Evolutionary conservation across 2,888 invertebrate genomes (phyloP).

Genomic region (Lithophane leautieri): DNA sequence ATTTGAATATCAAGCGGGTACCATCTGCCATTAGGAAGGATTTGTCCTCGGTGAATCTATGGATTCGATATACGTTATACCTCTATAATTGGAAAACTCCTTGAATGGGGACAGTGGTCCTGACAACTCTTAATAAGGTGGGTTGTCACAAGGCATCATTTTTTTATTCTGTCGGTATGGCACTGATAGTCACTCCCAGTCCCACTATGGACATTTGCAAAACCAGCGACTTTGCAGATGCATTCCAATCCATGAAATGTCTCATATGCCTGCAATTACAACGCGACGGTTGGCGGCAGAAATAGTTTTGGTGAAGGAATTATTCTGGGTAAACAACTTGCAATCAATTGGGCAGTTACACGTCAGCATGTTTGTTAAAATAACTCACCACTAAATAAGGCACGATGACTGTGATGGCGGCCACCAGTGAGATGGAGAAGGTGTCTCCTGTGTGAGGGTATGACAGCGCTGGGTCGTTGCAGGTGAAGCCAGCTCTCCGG

Average conservation of each 20-base stretch:
- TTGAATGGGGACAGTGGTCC: neutral
- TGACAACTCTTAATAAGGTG: neutral
- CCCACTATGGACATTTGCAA: neutral
- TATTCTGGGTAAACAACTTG: neutral
- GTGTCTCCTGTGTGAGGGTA: constrained; percentile 93
- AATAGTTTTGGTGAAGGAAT: neutral
- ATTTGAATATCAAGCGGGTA: neutral
- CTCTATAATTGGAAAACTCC: neutral
- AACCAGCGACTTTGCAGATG: neutral
- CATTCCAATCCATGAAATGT: neutral
- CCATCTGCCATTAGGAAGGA: neutral
- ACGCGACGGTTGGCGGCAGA: neutral
- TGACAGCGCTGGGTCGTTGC: constrained; percentile 93
- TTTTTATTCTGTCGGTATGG: neutral
- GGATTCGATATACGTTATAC: neutral
- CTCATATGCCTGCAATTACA: neutral
- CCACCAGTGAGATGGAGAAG: constrained; percentile 90
- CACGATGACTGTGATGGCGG: constrained; percentile 88
- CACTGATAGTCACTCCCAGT: neutral
- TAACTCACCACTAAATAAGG: constrained; percentile 91
- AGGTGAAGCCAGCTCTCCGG: constrained; percentile 92
- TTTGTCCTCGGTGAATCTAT: neutral
- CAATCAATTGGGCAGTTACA: neutral
- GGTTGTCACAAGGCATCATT: neutral
- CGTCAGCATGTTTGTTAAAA: neutral